Evolutionary conservation across 2,888 invertebrate genomes (phyloP).

Genomic region (Drosophila acutilabella): DNA sequence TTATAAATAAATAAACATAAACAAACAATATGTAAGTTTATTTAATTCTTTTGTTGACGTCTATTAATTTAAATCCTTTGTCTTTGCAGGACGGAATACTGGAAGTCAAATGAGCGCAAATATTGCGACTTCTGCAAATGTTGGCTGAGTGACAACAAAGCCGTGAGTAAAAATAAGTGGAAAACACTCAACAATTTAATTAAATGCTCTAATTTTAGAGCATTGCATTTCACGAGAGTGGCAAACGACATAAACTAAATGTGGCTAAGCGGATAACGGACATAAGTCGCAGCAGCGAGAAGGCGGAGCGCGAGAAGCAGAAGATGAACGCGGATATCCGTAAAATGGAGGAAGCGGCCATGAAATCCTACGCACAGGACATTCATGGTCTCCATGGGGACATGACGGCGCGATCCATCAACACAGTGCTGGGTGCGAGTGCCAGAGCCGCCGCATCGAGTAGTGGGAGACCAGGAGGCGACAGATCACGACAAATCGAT

Average conservation of each 20-base stretch:
- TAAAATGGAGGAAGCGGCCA: conserved; percentile 95
- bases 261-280: conserved; percentile 94
- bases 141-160: conserved; percentile 99
- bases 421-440: conserved; percentile 71
- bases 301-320: conserved; percentile 91
- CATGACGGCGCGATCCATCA: conserved; percentile 82
- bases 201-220: conserved; percentile 87
- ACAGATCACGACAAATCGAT: conserved; percentile 77
- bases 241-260: conserved; percentile 96
- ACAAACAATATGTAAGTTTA: conserved; percentile 54
- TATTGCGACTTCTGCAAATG: conserved; percentile 99
- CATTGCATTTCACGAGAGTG: conserved; percentile 97
- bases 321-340: conserved; percentile 92
- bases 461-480: conserved; percentile 81
- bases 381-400: conserved; percentile 86
- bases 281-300: conserved; percentile 93
- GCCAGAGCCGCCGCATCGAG: conserved; percentile 84
- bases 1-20: conserved; percentile 13
- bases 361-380: conserved; percentile 95
- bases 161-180: conserved; percentile 86
- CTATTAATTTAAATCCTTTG: not conserved
- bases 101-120: conserved; percentile 98
- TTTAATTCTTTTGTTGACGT: not conserved
- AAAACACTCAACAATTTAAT: not conserved
- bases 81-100: conserved; percentile 94